Evolutionary conservation across 2,797 vertebrate species (phyloP), one percentile per base, ranked within the genome.

Genomic region (Notolepis coatsorum): DNA sequence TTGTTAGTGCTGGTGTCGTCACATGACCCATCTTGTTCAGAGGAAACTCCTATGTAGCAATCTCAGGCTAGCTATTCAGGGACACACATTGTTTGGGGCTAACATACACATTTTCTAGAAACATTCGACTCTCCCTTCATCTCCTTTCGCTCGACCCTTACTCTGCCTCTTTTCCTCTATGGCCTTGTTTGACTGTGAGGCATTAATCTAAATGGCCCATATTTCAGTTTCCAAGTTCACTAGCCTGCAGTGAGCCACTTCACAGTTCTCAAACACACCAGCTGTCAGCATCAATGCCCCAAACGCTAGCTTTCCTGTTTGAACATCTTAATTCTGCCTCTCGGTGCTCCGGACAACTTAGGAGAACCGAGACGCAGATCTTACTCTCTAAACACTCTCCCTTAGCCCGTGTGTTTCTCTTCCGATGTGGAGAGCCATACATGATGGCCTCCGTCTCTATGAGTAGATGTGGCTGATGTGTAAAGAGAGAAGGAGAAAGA

Each of bases 171-270:
- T n/a, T 21, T 18, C 13, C 51, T 45, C n/a, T 13, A 12, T 41
- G 21, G 42, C 61, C 57, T 65, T 60, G 64, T 62, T 71, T 61
- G 51, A 60, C 46, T 47, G 59, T 66, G 60, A 52, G 15, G 39
- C 42, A 71, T 71, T 64, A 15, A 66, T 70, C 45, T 69, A 35
- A 72, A 63, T 58, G 56, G 59, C 61, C 67, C 72, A 65, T 47
- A 68, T 77, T 37, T 51, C 20, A 7, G 42, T 53, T 68, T 59
- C 68, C 51, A 23, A 67, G 47, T 61, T 64, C 50, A 67, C 21
- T 28, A 25, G 30, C 18, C 55, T 58, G 33, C n/a, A 61, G 24
- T 31, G 23, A 31, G 21, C 31, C 3, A 18, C 46, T 46, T 7
- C 1, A 15, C 4, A 49, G 13, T 23, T 46, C 35, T 23, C 25